Evolutionary conservation across 2,888 invertebrate genomes (phyloP), one percentile per base, ranked within the genome.

Genomic region (Xanthorhoe spadicearia): DNA sequence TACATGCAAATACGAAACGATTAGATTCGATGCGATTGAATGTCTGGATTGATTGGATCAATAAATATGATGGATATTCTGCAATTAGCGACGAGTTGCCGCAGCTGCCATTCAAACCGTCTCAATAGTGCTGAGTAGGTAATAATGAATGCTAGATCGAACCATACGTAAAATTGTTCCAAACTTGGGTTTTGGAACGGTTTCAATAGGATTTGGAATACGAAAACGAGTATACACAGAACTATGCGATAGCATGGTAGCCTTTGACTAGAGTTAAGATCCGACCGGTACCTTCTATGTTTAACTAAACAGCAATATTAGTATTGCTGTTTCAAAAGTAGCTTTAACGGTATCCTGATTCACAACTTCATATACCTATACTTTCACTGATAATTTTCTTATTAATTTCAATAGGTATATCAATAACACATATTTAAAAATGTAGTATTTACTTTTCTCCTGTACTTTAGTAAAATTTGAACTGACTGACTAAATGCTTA

Each of bases 41-140:
- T 74, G 72, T 67, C 64, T 64, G 72, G 74, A 79, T 79, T 79
- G 77, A 80, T 83, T 77, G 68, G 66, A 72, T 76, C 77, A 74
- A 81, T 81, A 78, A 80, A 79, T 82, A 76, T 79, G 75, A 79
- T 67, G 71, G 79, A 83, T 83, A 81, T 79, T 79, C 77, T 68
- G 73, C 74, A 82, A 83, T 83, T 82, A 82, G 74, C 57, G 51
- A 59, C 66, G 67, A 19, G 46, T 28, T 50, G 48, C 48, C 68
- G 52, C 57, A 56, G 66, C 57, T 72, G 63, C 66, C 63, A 70
- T 71, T 70, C 71, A 70, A 54, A 60, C 70, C 61, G 54, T 56
- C 61, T 65, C 55, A 64, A 70, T 69, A 63, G 60, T 54, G 64
- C 51, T 23, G 65, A 59, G 69, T 54, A 63, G 48, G 64, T 64